Conservation (phyloP, 2,888 invertebrate species). For the Troides aeacus region DNA sequence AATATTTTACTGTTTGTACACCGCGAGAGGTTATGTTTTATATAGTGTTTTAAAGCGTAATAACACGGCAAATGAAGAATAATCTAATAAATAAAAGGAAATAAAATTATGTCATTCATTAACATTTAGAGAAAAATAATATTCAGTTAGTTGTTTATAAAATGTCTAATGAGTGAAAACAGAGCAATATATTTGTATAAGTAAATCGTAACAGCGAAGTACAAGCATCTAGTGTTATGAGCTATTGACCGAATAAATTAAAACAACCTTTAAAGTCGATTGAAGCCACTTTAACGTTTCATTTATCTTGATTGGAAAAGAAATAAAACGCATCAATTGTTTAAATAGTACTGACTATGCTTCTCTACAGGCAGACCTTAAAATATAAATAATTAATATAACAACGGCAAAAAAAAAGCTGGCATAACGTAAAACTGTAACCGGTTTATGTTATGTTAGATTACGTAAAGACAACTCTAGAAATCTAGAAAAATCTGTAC, state of each 20-base stretch:
- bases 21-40: not conserved
- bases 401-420: not conserved
- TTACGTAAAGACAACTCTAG: not conserved
- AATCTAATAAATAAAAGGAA: too few species aligned
- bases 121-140: too few species aligned
- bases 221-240: not conserved
- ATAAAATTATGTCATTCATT: too few species aligned
- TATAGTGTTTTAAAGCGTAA: not conserved
- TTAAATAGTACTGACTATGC: not conserved
- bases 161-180: not conserved
- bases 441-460: not conserved
- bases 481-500: not conserved
- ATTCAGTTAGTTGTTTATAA: not conserved
- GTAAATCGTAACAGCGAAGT: not conserved
- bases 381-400: not conserved
- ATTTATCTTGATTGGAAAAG: not conserved
- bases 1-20: constrained; percentile 11
- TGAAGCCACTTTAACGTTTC: constrained; percentile 3
- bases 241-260: not conserved
- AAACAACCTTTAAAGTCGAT: not conserved
- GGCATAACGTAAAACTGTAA: not conserved
- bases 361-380: not conserved
- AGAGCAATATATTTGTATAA: not conserved
- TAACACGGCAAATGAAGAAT: too few species aligned
- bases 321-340: not conserved